Evolutionary conservation across 2,113 vertebrate species (phyloP).

Genomic region (Trichomycterus rosablanca): DNA sequence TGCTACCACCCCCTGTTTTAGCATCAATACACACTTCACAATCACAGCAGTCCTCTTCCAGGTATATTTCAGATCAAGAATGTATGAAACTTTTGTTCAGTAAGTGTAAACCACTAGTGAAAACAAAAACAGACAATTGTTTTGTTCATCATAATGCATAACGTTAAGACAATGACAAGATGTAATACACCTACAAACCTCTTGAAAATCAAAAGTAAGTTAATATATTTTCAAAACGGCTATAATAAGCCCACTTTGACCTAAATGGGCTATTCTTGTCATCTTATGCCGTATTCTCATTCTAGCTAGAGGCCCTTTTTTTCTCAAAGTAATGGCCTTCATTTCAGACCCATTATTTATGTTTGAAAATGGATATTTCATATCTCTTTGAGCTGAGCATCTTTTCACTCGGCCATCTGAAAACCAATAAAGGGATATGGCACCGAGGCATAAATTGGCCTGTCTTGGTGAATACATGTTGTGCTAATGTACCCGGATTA

Average conservation of each 20-base stretch:
- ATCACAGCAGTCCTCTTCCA: no score
- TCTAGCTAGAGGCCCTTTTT: conserved; percentile 38
- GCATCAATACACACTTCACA: no score
- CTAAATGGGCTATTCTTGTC: conserved; percentile 51
- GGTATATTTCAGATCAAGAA: no score
- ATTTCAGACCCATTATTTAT: conserved; percentile 65
- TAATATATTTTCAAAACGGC: not conserved
- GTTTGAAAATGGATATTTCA: conserved; percentile 73
- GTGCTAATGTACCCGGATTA: conserved; percentile 98
- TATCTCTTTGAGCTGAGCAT: conserved; percentile 74
- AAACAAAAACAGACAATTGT: no score
- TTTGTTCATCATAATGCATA: no score
- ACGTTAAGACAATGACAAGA: no score
- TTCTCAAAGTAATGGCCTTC: conserved; percentile 60
- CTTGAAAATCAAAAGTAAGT: not conserved
- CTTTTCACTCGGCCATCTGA: conserved; percentile 85
- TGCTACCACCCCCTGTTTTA: no score
- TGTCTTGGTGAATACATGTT: conserved; percentile 92
- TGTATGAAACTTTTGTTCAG: no score
- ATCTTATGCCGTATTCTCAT: conserved; percentile 47
- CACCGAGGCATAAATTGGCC: conserved; percentile 94
- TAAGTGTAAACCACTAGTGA: no score
- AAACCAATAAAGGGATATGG: conserved; percentile 80
- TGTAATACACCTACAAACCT: not conserved
- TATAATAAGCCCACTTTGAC: conserved; percentile 44